Percentiles rank a stretch among this genome's conserved stretches.
Evolutionary conservation across 2,888 invertebrate genomes (phyloP).

Genomic region (Criorhina ranunculi): DNA sequence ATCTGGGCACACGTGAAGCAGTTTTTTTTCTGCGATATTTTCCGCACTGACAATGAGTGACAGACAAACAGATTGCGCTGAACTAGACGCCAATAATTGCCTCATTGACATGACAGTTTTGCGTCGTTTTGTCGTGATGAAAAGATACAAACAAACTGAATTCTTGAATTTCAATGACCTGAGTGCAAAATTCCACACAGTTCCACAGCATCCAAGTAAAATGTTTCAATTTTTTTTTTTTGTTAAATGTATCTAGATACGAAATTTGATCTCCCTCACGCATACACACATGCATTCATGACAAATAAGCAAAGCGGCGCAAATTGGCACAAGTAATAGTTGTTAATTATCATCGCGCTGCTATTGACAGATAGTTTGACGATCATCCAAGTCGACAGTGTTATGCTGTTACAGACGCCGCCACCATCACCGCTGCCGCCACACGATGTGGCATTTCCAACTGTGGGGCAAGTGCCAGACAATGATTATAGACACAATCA

Average conservation of each 20-base stretch:
- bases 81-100: conserved; percentile 62
- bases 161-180: conserved; percentile 25
- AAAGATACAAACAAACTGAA: conserved; percentile 9
- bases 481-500: conserved; percentile 72
- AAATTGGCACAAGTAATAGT: conserved; percentile 74
- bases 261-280: conserved; percentile 48
- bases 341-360: conserved; percentile 71
- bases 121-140: conserved; percentile 3
- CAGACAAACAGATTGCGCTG: conserved; percentile 51
- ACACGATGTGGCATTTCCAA: conserved; percentile 68
- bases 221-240: neutral
- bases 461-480: conserved; percentile 73
- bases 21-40: conserved; percentile 2
- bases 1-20: conserved; percentile 65
- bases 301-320: conserved; percentile 53
- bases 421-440: conserved; percentile 31
- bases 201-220: conserved; percentile 10
- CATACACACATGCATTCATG: neutral
- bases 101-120: conserved; percentile 53
- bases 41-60: conserved; percentile 42
- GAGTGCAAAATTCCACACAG: conserved; percentile 2
- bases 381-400: conserved; percentile 70
- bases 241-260: conserved; percentile 8
- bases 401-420: conserved; percentile 45
- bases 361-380: conserved; percentile 76